Base-by-base conservation (phyloP, 2,797 vertebrate species). In the Petrocephalus sullivani region DNA sequence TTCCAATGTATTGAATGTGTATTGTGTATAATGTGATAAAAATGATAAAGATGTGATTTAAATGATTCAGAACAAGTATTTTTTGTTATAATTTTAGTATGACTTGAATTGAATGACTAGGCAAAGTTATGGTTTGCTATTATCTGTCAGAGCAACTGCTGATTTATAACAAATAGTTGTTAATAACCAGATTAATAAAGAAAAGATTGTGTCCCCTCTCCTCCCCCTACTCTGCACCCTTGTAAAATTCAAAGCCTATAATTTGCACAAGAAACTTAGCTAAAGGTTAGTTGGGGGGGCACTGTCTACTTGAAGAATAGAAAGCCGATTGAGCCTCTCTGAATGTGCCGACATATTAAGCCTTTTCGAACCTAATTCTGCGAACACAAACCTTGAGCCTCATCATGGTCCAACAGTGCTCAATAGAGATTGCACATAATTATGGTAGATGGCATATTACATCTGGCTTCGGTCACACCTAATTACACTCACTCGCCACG, bases 381-480 rank as follows among this genome's bases (percentile, higher is more conserved):
- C n/a, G 10, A 28, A 54, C 46, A n/a, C 75, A 19, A 81, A 8
- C 75, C 75, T 81, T n/a, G 37, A 56, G 54, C 8, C 7, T 14
- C 19, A 14, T 41, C 41, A 81, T 33, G 6, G 75, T 81, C 37
- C 0, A 12, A 49, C 3, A 46, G 37, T 41, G 75, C 75, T 81
- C 37, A 49, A n/a, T 49, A 16, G 54, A 56, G 54, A 56, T 71
- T 33, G 64, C 10, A n/a, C n/a, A 6, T 71, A 2, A 33, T 71
- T 71, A 71, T n/a, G 9, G 41, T 14, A 85, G 83, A 49, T 85
- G 53, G 49, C 89, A 94, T 89, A 86, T 90, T 85, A 85, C 49
- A 56, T 85, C 91, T 93, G 91, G 94, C 94, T 94, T 91, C 93
- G 92, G 93, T 92, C 92, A 94, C 93, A 93, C 93, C 91, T 94